A percentile compares a stretch with the other conserved stretches of the same genome.
phyloP scores from a whole-genome alignment of 92 coral and sea anemone genomes.

The Umimayanthus chanpuru region DNA sequence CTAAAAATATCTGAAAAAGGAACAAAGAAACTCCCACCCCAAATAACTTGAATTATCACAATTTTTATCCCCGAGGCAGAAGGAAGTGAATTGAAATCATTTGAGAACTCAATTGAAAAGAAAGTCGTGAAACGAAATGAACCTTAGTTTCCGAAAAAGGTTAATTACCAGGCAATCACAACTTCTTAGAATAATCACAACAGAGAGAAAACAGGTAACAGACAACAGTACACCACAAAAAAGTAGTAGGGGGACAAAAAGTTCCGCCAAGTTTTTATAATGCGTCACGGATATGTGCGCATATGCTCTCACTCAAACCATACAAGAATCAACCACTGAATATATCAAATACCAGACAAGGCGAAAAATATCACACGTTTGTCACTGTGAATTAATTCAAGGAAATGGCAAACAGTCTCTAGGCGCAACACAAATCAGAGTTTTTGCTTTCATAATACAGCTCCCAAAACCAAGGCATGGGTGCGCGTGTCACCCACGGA shows the following conservation, averaged over 20 bases:
- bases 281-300: neutral
- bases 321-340: neutral
- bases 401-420: neutral
- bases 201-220: neutral
- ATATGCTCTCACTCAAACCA: neutral
- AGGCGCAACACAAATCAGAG: neutral
- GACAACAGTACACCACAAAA: neutral
- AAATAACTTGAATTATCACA: too few relatives aligned
- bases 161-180: neutral
- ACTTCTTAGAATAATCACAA: too few relatives aligned
- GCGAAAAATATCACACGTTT: neutral
- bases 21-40: too few relatives aligned
- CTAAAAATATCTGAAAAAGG: too few relatives aligned
- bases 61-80: too few relatives aligned
- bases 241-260: neutral
- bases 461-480: constrained; percentile 15
- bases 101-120: neutral
- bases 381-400: neutral
- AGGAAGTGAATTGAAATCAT: too few relatives aligned
- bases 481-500: constrained; percentile 38
- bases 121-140: neutral
- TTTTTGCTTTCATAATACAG: neutral
- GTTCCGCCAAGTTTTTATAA: neutral
- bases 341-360: neutral
- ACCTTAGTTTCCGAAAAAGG: neutral